Percentiles rank a stretch among this genome's conserved stretches.
Conservation (phyloP, 2,797 vertebrate species). For the Glossophaga mutica region DNA sequence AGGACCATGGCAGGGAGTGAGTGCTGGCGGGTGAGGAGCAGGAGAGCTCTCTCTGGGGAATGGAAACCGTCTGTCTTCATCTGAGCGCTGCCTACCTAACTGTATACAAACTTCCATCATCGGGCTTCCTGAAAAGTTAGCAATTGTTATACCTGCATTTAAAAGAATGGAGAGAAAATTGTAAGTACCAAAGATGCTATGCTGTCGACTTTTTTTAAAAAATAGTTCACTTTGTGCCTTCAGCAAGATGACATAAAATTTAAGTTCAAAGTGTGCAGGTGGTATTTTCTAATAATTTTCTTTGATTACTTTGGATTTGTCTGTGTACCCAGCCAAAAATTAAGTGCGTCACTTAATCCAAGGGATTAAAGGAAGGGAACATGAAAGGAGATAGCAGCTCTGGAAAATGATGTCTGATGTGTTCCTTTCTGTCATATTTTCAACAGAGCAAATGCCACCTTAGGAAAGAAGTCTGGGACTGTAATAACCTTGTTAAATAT, state of each 20-base stretch:
- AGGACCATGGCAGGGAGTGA: background rate
- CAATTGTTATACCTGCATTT: background rate
- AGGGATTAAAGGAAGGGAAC: background rate
- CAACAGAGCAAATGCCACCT: background rate
- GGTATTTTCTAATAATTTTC: background rate
- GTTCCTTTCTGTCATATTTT: background rate
- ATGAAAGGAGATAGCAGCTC: background rate
- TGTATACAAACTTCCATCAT: background rate
- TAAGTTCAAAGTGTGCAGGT: background rate
- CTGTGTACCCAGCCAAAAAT: background rate
- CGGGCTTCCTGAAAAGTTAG: background rate
- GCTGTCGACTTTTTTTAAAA: background rate
- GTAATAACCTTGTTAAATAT: conserved; percentile 27
- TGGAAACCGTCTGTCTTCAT: background rate
- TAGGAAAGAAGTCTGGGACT: conserved; percentile 21
- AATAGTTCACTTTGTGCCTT: background rate
- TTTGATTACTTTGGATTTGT: background rate
- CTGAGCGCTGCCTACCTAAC: background rate
- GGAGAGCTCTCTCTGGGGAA: background rate
- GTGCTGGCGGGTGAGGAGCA: background rate
- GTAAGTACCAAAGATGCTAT: background rate
- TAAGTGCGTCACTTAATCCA: background rate
- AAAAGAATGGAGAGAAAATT: background rate
- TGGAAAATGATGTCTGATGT: background rate
- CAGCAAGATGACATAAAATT: background rate